phyloP scores from a whole-genome alignment of 2,888 invertebrate genomes.

The Lissonota sp. region DNA sequence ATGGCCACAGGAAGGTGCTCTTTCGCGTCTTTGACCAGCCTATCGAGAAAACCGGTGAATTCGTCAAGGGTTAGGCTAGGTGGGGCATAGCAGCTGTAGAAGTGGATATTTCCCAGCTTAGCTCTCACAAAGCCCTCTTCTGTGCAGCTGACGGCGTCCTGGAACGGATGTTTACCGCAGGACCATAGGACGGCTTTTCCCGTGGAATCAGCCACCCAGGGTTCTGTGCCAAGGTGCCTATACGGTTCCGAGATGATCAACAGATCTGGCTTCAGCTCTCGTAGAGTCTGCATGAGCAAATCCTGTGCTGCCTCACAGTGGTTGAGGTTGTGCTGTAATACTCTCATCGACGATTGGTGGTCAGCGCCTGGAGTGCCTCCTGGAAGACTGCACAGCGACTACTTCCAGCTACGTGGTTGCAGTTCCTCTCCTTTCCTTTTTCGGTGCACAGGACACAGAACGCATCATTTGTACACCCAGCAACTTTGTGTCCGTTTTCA shows the following conservation, averaged over 20 bases:
- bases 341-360: slow-evolving; percentile 53
- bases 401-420: slow-evolving; percentile 51
- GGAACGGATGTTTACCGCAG: slow-evolving; percentile 29
- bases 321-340: slow-evolving; percentile 64
- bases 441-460: slow-evolving; percentile 45
- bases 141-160: slow-evolving; percentile 8
- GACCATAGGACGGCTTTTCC: slow-evolving; percentile 13
- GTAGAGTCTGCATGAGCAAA: slow-evolving; percentile 58
- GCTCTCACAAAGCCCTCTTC: slow-evolving; percentile 48
- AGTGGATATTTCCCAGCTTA: slow-evolving; percentile 24
- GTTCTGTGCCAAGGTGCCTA: slow-evolving; percentile 35
- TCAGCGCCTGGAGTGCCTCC: slow-evolving; percentile 39
- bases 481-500: slow-evolving; percentile 48
- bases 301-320: slow-evolving; percentile 67
- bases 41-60: slow-evolving; percentile 47
- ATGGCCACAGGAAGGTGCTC: slow-evolving; percentile 28
- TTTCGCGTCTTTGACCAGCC: slow-evolving; percentile 27
- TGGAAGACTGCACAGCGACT: slow-evolving; percentile 47
- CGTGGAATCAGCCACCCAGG: slow-evolving; percentile 56
- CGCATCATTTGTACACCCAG: slow-evolving; percentile 27
- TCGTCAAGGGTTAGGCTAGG: slow-evolving; percentile 43
- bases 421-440: background rate
- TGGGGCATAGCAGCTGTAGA: slow-evolving; percentile 63
- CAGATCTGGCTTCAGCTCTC: slow-evolving; percentile 53
- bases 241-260: slow-evolving; percentile 67